Percentiles rank a stretch among this genome's conserved stretches.
Evolutionary conservation across 2,113 vertebrate species (phyloP).

Genomic region (Ranitomeya imitator): DNA sequence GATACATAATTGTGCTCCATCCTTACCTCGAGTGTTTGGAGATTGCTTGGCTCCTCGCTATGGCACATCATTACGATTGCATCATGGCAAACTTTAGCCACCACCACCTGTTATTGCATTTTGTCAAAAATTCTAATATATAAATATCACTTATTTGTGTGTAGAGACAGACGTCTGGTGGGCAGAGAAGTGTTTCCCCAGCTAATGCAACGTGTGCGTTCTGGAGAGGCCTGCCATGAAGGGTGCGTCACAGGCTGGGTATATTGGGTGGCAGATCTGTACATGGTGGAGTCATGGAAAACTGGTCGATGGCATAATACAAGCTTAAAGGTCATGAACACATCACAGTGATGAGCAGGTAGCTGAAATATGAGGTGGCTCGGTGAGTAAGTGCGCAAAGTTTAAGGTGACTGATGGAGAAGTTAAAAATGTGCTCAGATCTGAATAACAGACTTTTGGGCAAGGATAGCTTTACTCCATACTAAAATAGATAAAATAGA

Average conservation of each 20-base stretch:
- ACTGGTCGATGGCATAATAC: not conserved
- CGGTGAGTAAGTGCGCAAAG: not conserved
- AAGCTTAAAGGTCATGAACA: not conserved
- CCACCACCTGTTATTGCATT: not conserved
- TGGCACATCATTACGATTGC: constrained; percentile 19
- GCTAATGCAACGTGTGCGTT: constrained; percentile 26
- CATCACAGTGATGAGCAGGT: not conserved
- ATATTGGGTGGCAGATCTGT: not conserved
- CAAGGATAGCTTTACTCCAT: too few species aligned
- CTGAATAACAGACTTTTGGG: too few species aligned
- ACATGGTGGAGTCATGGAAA: not conserved
- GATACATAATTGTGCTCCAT: not conserved
- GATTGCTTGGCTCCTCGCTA: constrained; percentile 6
- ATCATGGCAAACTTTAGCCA: constrained; percentile 11
- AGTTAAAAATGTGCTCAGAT: not conserved
- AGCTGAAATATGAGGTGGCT: not conserved
- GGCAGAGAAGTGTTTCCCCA: constrained; percentile 37
- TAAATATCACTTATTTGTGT: constrained; percentile 50
- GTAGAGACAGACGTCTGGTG: constrained; percentile 37
- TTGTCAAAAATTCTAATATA: not conserved
- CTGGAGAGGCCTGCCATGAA: not conserved
- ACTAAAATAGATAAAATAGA: too few species aligned
- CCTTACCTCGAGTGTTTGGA: not conserved
- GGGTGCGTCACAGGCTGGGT: not conserved
- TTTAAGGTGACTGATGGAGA: not conserved